phyloP scores from a whole-genome alignment of 2,113 vertebrate genomes.

The Lophochroa leadbeateri region DNA sequence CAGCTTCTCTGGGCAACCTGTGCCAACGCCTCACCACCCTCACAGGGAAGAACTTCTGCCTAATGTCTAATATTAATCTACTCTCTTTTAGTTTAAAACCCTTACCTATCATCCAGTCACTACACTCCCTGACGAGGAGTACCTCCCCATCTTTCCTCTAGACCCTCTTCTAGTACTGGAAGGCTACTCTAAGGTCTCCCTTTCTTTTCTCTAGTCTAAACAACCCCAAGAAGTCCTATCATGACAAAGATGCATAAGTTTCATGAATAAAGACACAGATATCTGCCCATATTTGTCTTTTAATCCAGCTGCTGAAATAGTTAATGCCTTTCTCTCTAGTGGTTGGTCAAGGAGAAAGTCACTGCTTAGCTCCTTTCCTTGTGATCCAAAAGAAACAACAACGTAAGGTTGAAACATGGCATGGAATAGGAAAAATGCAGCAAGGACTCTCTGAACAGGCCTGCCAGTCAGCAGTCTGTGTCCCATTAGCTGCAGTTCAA shows the following conservation, averaged over 20 bases:
- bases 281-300: neutral
- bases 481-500: neutral
- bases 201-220: neutral
- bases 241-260: neutral
- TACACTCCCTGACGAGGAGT: neutral
- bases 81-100: neutral
- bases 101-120: neutral
- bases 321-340: neutral
- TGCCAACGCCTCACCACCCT: fast-evolving
- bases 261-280: neutral
- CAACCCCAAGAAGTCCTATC: neutral
- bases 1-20: neutral
- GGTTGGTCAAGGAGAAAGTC: neutral
- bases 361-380: neutral
- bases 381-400: fast-evolving
- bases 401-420: neutral
- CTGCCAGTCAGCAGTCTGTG: neutral
- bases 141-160: neutral
- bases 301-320: neutral
- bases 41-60: neutral
- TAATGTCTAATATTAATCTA: neutral
- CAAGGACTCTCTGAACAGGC: neutral
- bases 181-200: too few species aligned
- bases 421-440: neutral
- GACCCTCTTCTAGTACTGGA: neutral